Evolutionary conservation across 2,888 invertebrate genomes (phyloP).

Genomic region (Acholoe squamosa): DNA sequence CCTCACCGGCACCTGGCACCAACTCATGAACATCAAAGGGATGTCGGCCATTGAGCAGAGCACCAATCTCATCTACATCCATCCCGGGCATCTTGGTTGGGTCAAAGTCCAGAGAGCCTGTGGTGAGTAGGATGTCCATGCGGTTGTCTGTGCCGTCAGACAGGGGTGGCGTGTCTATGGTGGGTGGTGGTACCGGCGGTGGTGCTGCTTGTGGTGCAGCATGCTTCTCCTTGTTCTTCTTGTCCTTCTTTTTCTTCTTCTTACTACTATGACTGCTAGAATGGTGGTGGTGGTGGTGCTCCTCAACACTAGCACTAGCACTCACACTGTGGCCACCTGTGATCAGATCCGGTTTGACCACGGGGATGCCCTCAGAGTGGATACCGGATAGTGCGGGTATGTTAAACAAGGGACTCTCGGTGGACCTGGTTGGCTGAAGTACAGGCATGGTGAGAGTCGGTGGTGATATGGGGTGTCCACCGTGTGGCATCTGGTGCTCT

Average conservation of each 20-base stretch:
- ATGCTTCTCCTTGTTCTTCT: background rate
- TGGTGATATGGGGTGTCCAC: background rate
- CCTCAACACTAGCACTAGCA: background rate
- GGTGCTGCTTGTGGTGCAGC: background rate
- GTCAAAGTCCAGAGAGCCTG: slow-evolving; percentile 40
- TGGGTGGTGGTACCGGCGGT: background rate
- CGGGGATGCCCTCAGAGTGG: slow-evolving; percentile 45
- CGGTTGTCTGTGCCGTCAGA: slow-evolving; percentile 38
- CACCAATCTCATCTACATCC: slow-evolving; percentile 31
- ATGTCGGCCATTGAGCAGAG: slow-evolving; percentile 22
- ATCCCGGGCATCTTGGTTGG: slow-evolving; percentile 48
- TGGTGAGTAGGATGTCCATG: slow-evolving; percentile 58
- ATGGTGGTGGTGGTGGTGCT: background rate
- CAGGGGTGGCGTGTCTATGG: slow-evolving; percentile 49
- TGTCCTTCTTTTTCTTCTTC: slow-evolving; percentile 57
- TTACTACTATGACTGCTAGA: background rate
- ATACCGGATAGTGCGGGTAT: slow-evolving; percentile 4
- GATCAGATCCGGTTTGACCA: slow-evolving; percentile 56
- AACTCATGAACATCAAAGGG: slow-evolving; percentile 38
- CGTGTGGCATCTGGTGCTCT: slow-evolving; percentile 40
- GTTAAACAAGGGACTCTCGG: slow-evolving; percentile 45
- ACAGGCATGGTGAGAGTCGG: slow-evolving; percentile 31
- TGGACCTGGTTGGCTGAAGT: background rate
- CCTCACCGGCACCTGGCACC: background rate
- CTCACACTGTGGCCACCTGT: slow-evolving; percentile 19